Evolutionary conservation across 2,113 vertebrate species (phyloP).

Genomic region (Chaenocephalus aceratus): DNA sequence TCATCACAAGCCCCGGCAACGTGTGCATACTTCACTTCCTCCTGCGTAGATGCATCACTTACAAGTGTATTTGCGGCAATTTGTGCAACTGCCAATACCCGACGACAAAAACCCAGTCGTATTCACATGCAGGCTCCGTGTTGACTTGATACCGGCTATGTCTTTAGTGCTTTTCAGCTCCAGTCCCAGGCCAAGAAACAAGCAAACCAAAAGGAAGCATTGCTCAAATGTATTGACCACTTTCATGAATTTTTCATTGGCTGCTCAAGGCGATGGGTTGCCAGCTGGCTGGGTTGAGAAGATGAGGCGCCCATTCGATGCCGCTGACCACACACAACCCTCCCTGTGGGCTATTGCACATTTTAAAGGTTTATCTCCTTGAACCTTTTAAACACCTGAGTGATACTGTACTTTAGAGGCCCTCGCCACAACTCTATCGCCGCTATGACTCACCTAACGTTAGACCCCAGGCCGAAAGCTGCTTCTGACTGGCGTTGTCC

Average conservation of each 20-base stretch:
- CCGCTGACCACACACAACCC: constrained; percentile 52
- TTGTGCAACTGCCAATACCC: background rate
- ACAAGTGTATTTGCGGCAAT: background rate
- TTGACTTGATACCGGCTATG: constrained; percentile 28
- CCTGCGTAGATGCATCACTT: background rate
- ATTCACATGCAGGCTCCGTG: background rate
- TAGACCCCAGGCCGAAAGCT: constrained; percentile 58
- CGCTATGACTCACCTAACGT: constrained; percentile 49
- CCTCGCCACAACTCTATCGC: constrained; percentile 44
- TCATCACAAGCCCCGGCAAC: constrained; percentile 65
- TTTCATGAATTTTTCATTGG: constrained; percentile 73
- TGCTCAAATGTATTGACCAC: constrained; percentile 71
- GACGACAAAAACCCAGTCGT: constrained; percentile 9
- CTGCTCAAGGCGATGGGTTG: constrained; percentile 63
- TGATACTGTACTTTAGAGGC: constrained; percentile 58
- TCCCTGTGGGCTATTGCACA: constrained; percentile 7
- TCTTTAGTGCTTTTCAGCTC: constrained; percentile 37
- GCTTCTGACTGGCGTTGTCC: constrained; percentile 59
- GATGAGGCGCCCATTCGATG: constrained; percentile 45
- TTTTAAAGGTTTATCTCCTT: constrained; percentile 68
- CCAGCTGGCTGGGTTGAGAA: constrained; percentile 52
- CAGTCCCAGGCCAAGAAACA: constrained; percentile 29
- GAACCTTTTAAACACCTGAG: constrained; percentile 73
- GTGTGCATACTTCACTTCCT: constrained; percentile 33
- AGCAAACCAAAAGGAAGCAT: constrained; percentile 61